Evolutionary conservation across 2,888 invertebrate genomes (phyloP).

Genomic region (Villa cingulata): DNA sequence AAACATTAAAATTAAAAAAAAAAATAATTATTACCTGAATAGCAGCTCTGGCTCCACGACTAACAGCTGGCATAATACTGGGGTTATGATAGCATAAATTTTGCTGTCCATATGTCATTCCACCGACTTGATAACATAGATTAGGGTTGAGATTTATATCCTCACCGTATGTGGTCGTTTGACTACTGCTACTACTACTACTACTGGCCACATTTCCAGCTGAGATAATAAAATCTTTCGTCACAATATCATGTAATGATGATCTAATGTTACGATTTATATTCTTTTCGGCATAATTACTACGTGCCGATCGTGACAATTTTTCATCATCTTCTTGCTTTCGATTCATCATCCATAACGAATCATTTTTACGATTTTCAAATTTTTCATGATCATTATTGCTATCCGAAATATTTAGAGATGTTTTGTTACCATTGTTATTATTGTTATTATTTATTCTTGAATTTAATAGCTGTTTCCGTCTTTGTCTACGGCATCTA

Average conservation of each 20-base stretch:
- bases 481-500: conserved; percentile 29
- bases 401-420: too few relatives aligned
- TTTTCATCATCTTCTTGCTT: conserved; percentile 16
- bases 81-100: conserved; percentile 33
- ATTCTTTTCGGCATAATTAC: conserved; percentile 21
- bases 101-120: conserved; percentile 31
- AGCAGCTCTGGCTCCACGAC: conserved; percentile 34
- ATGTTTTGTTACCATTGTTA: too few relatives aligned
- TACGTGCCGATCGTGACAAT: conserved; percentile 25
- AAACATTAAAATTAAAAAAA: too few relatives aligned
- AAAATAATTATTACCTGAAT: conserved; percentile 34
- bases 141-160: conserved; percentile 33
- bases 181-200: background rate
- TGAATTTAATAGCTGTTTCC: too few relatives aligned
- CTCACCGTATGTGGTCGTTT: conserved; percentile 25
- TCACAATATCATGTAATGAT: background rate
- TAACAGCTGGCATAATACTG: conserved; percentile 35
- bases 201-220: conserved; percentile 16
- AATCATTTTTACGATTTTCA: background rate
- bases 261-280: background rate
- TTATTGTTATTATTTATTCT: too few relatives aligned
- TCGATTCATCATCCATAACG: background rate
- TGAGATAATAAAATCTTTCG: conserved; percentile 25
- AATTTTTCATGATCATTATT: too few relatives aligned
- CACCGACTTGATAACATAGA: conserved; percentile 30